These are phyloP conservation scores for Gortyna flavago DNA, from an alignment of 2,888 invertebrate genomes.

Conservation along the genomic window DNA sequence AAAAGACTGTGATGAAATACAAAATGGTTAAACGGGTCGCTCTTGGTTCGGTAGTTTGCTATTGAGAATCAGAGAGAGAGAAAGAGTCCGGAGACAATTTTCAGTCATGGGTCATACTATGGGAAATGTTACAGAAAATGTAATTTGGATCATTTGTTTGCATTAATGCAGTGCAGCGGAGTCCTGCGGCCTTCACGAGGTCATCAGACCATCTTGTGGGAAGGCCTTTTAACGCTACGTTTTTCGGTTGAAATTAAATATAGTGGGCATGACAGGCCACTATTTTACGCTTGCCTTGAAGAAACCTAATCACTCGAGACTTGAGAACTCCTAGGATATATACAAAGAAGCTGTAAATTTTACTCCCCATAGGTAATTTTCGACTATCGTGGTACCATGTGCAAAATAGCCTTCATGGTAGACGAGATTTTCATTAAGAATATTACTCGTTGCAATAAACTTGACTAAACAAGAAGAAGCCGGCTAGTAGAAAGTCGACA, in stretches of 20 bases:
- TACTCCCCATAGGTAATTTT: not conserved
- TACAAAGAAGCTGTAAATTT: not conserved
- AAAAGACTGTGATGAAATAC: slow-evolving; percentile 72
- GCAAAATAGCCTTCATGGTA: not conserved
- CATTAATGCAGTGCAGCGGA: not conserved
- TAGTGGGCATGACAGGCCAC: not conserved
- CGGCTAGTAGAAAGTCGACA: slow-evolving; percentile 38
- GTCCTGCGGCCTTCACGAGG: not conserved
- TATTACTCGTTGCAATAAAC: slow-evolving; percentile 10
- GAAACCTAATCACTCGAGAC: not conserved
- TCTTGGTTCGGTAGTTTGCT: slow-evolving; percentile 3
- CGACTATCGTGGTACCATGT: not conserved
- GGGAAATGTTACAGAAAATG: not conserved
- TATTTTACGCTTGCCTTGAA: not conserved
- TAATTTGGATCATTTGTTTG: not conserved
- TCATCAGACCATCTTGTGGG: not conserved
- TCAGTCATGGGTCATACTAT: not conserved
- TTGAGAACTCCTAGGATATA: not conserved
- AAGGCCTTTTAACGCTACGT: not conserved
- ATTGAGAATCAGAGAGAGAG: not conserved
- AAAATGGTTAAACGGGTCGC: slow-evolving; percentile 61
- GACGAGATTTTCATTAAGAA: not conserved
- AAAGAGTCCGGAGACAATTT: not conserved
- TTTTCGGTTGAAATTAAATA: not conserved
- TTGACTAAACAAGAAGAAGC: slow-evolving; percentile 36